phyloP scores from a whole-genome alignment of 2,888 invertebrate species.

The Trachelus tabidus region DNA sequence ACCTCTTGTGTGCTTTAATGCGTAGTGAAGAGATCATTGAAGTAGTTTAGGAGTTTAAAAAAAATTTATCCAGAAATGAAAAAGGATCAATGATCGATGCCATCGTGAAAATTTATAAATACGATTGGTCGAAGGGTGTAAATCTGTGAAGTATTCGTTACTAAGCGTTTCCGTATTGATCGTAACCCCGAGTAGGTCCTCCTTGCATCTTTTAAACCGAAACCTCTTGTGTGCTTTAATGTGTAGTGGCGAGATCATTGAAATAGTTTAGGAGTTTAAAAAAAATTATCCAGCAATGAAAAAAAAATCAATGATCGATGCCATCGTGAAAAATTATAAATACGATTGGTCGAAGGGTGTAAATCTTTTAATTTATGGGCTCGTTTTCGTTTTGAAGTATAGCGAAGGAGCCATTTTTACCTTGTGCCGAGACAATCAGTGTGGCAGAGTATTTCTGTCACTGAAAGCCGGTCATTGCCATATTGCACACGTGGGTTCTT shows the following conservation, averaged over 20 bases:
- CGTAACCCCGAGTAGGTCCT: slow-evolving; percentile 35
- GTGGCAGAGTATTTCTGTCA: slow-evolving; percentile 36
- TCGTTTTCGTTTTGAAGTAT: neutral
- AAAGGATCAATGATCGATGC: neutral
- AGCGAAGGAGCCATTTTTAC: neutral
- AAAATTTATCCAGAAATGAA: neutral
- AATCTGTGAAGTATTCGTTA: slow-evolving; percentile 7
- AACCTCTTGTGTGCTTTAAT: neutral
- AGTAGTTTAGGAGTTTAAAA: neutral
- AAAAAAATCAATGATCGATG: neutral
- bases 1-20: neutral
- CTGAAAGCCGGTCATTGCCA: slow-evolving; percentile 42
- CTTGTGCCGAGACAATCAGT: neutral
- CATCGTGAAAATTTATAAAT: neutral
- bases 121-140: neutral
- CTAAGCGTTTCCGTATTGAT: slow-evolving; percentile 42
- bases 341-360: neutral
- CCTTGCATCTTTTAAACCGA: slow-evolving; percentile 27
- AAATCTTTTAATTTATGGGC: neutral
- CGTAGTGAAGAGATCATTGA: neutral
- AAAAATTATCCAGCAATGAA: neutral
- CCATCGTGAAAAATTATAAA: neutral
- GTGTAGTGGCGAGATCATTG: neutral
- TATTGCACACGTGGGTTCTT: slow-evolving; percentile 42
- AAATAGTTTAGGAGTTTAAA: neutral